phyloP scores from a whole-genome alignment of 2,888 invertebrate genomes.

The Colostygia pectinataria region DNA sequence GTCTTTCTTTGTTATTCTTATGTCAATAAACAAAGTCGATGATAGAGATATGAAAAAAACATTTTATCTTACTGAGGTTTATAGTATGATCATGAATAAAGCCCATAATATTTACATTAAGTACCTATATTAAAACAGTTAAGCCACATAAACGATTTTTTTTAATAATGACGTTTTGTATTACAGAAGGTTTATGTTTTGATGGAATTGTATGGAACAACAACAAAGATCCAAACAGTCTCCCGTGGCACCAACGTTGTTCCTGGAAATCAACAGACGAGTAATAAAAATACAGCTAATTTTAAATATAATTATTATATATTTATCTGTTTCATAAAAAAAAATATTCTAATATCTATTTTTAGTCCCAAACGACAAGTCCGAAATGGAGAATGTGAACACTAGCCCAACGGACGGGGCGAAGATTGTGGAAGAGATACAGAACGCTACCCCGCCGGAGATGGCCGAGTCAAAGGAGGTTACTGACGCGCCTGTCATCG shows the following conservation, averaged over 20 bases:
- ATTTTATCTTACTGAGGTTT: no score
- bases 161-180: constrained; percentile 33
- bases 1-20: no score
- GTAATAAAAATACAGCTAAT: constrained; percentile 33
- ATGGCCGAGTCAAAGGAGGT: constrained; percentile 3
- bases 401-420: not conserved
- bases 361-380: constrained; percentile 25
- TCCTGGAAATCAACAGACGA: constrained; percentile 45
- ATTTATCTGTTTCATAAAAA: no score
- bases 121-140: not conserved
- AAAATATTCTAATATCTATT: no score
- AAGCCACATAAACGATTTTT: not conserved
- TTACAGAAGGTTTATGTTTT: constrained; percentile 90
- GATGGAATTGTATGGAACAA: constrained; percentile 91
- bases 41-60: no score
- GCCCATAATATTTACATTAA: no score
- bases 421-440: not conserved
- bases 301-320: no score
- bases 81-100: no score
- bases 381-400: not conserved
- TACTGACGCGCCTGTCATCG: not conserved
- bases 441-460: not conserved
- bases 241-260: constrained; percentile 59
- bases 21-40: no score
- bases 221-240: constrained; percentile 89